These are phyloP conservation scores for Phocides pigmalion DNA, from an alignment of 1,140 invertebrate genomes.

Conservation along the genomic window DNA sequence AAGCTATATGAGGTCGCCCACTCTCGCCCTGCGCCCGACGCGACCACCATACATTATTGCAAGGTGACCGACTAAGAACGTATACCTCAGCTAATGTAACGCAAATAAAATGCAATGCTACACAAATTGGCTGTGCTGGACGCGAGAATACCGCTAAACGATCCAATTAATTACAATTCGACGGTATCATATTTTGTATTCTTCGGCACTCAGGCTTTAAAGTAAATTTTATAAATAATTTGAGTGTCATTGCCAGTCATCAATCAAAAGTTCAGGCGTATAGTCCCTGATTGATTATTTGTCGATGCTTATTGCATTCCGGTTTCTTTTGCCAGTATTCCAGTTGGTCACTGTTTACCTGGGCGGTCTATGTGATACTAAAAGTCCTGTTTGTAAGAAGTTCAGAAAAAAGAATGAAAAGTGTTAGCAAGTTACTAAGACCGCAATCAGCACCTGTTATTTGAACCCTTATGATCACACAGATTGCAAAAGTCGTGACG, in stretches of 20 bases:
- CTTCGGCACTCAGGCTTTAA: background rate
- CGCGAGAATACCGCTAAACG: slow-evolving; percentile 70
- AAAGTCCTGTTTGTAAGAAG: too few species aligned
- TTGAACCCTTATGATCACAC: slow-evolving; percentile 26
- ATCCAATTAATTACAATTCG: slow-evolving; percentile 61
- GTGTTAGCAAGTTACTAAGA: background rate
- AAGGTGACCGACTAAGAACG: slow-evolving; percentile 73
- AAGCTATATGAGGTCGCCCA: slow-evolving; percentile 79
- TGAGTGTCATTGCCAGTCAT: background rate
- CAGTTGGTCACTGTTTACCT: background rate
- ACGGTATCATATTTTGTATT: slow-evolving; percentile 26
- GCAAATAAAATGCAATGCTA: slow-evolving; percentile 57
- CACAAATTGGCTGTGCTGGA: slow-evolving; percentile 63
- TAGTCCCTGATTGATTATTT: too few species aligned
- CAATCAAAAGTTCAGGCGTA: background rate
- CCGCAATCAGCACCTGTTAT: slow-evolving; percentile 32
- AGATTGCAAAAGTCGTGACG: slow-evolving; percentile 42
- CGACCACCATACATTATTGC: slow-evolving; percentile 78
- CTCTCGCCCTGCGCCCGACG: slow-evolving; percentile 73
- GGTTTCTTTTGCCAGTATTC: too few species aligned
- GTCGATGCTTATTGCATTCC: too few species aligned
- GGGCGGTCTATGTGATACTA: background rate
- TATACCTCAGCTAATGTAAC: slow-evolving; percentile 43
- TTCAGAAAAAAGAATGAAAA: background rate
- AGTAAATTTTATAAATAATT: background rate